Percentiles rank a stretch among this genome's conserved stretches.
phyloP scores from a whole-genome alignment of 2,797 vertebrate species.

The Rachycentron canadum region DNA sequence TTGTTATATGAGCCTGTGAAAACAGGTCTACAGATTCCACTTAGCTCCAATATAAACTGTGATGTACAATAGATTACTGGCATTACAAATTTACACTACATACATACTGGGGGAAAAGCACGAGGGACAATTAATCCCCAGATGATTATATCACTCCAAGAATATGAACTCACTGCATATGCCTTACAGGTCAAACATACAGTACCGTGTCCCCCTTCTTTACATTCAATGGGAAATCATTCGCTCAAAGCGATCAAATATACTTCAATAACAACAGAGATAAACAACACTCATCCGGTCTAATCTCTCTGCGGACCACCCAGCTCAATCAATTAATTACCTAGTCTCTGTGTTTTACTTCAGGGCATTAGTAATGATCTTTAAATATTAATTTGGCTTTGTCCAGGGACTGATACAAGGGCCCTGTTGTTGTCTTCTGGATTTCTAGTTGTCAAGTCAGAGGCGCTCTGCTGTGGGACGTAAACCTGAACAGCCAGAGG shows the following conservation, averaged over 20 bases:
- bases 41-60: slow-evolving; percentile 52
- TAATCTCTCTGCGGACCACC: slow-evolving; percentile 84
- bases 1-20: slow-evolving; percentile 75
- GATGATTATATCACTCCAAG: slow-evolving; percentile 59
- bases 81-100: slow-evolving; percentile 58
- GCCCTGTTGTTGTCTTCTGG: slow-evolving; percentile 73
- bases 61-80: slow-evolving; percentile 59
- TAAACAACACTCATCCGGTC: slow-evolving; percentile 84
- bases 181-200: slow-evolving; percentile 80
- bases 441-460: slow-evolving; percentile 58
- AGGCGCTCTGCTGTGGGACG: slow-evolving; percentile 48
- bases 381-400: slow-evolving; percentile 93
- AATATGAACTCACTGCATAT: slow-evolving; percentile 66
- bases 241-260: slow-evolving; percentile 79
- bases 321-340: slow-evolving; percentile 91
- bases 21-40: slow-evolving; percentile 63
- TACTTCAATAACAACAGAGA: slow-evolving; percentile 82
- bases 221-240: slow-evolving; percentile 79
- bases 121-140: slow-evolving; percentile 68
- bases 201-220: slow-evolving; percentile 64
- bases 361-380: slow-evolving; percentile 90
- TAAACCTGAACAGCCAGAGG: slow-evolving; percentile 63
- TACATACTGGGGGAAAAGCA: slow-evolving; percentile 48
- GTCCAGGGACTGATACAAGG: slow-evolving; percentile 84
- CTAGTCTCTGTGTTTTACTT: slow-evolving; percentile 88